Base-by-base conservation (phyloP, 2,797 vertebrate species). In the Pachyuromys duprasi region DNA sequence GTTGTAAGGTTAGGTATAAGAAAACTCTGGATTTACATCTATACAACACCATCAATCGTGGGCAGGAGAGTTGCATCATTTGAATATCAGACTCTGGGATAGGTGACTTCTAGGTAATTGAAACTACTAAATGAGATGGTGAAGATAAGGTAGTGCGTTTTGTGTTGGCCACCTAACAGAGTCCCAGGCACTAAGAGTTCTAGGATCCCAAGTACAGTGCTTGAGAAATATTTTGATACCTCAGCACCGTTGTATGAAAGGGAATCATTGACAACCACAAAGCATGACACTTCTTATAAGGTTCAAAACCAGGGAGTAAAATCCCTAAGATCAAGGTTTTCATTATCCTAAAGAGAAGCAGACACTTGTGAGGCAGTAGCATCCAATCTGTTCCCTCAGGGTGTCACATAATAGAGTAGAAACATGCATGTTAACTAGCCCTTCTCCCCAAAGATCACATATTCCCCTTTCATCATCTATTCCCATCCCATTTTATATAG, bases 221-320 rank as follows among this genome's bases (percentile, higher is more conserved):
- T 53, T 88, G 49, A 69, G 11, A 57, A 5, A 49, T 78, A 80
- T 49, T 65, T 82, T 89, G 67, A 57, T 5, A 67, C 28, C 2
- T 86, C 20, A 24, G 63, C 49, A 79, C 26, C 26, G 7, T 22
- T 26, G 60, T 15, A 5, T 18, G 5, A 5, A 87, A 86, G 36
- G 17, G 15, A 60, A 74, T 42, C 78, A 57, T 69, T 76, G n/a
- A 28, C 69, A 78, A 86, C 31, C n/a, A 39, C 14, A 79, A 87
- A 57, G 24, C n/a, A 31, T 33, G 53, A 20, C 28, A 49, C 22
- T 92, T 91, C 62, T 86, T 95, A 69, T 39, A 95, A 84, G 67
- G 17, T 80, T 92, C 63, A 69, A 22, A 92, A 63, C 57, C 39
- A 8, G 24, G 7, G 22, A 80, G 70, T 31, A 49, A 76, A 62